These are phyloP conservation scores for Capitulum mitella DNA, from an alignment of 2,888 invertebrate genomes.

Conservation along the genomic window DNA sequence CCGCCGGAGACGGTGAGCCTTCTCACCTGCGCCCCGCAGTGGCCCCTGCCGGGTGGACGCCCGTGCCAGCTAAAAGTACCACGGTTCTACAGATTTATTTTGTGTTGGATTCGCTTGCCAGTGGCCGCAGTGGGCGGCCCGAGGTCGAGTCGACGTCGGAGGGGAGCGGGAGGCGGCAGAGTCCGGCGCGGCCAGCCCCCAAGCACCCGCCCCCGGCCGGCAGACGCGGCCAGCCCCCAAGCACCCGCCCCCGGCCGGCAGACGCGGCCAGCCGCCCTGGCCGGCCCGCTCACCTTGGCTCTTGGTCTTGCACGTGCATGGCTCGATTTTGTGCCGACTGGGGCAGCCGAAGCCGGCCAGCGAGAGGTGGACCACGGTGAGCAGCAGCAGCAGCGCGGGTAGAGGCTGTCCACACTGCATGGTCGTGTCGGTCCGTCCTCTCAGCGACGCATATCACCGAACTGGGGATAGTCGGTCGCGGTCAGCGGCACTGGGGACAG, in stretches of 20 bases:
- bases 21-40: too few relatives aligned
- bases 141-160: too few relatives aligned
- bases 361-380: background rate
- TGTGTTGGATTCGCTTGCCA: background rate
- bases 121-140: background rate
- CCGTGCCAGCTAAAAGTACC: background rate
- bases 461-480: too few relatives aligned
- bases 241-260: background rate
- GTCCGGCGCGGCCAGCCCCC: background rate
- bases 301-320: constrained; percentile 32
- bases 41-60: background rate
- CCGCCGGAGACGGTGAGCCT: background rate
- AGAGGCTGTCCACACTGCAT: background rate
- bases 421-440: background rate
- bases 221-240: background rate
- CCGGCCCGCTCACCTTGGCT: constrained; percentile 28
- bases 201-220: background rate
- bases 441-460: constrained; percentile 1
- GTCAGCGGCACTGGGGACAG: too few relatives aligned
- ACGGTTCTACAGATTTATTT: constrained; percentile 13
- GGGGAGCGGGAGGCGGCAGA: too few relatives aligned
- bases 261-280: background rate
- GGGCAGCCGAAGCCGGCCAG: background rate
- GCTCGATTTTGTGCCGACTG: constrained; percentile 20
- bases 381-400: constrained; percentile 12